phyloP scores from a whole-genome alignment of 2,888 invertebrate species.

The Lottia scabra region DNA sequence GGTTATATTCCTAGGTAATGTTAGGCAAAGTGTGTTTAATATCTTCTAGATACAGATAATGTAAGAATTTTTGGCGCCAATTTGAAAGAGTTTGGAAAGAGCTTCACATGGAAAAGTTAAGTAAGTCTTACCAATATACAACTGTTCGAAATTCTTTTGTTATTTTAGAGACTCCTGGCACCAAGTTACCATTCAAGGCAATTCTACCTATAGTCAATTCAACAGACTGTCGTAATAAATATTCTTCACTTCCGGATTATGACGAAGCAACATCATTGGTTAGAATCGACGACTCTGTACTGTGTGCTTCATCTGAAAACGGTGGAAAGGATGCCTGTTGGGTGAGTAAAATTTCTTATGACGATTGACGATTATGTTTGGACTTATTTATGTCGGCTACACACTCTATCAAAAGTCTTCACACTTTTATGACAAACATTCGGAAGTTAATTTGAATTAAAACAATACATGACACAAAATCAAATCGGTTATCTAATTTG shows the following conservation, averaged over 20 bases:
- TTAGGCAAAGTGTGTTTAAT: too few species aligned
- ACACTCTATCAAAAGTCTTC: neutral
- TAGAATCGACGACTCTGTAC: constrained; percentile 39
- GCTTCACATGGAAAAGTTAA: neutral
- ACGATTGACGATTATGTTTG: too few species aligned
- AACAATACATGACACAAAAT: too few species aligned
- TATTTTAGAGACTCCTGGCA: constrained; percentile 37
- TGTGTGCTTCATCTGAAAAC: constrained; percentile 47
- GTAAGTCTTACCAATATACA: too few species aligned
- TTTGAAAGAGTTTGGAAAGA: neutral
- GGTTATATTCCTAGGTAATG: too few species aligned
- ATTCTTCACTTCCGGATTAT: constrained; percentile 36
- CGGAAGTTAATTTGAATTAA: too few species aligned
- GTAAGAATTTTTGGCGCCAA: neutral
- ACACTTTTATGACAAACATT: too few species aligned
- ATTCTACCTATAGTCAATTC: constrained; percentile 38
- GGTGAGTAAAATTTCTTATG: constrained; percentile 26
- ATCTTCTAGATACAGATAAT: neutral
- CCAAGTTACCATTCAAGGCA: constrained; percentile 43
- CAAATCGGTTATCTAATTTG: too few species aligned
- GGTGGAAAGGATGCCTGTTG: constrained; percentile 49
- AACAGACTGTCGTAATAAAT: constrained; percentile 35
- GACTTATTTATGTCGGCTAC: too few species aligned
- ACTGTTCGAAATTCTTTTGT: too few species aligned
- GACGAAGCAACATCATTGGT: constrained; percentile 36